Evolutionary conservation across 2,113 vertebrate genomes (phyloP), one percentile per base, ranked within the genome.

Genomic region (Nannobrachium achirus): DNA sequence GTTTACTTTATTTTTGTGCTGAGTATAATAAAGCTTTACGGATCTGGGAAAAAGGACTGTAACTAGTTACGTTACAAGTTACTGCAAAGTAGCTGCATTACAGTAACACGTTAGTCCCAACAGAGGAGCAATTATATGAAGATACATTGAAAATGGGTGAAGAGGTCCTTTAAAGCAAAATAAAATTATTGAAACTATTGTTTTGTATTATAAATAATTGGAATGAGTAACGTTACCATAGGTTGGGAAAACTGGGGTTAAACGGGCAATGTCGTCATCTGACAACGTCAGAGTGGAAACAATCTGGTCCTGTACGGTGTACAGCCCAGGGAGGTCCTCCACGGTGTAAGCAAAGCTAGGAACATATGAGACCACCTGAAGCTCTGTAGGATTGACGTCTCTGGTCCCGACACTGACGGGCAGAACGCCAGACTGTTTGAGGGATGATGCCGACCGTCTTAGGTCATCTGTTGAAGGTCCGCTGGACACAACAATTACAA

Each of bases 381-480:
- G 90, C 63, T 99, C 95, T 0, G 78, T 57, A 33, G 90, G 73
- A 59, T 94, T 92, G 0, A 95, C 93, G 0, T 95, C 94, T 39
- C 94, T 93, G 0, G 95, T 92, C 46, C 97, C 97, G 0, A 98
- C 96, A 78, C 94, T 95, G 0, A 98, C 94, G 10, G 96, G 92
- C 75, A 98, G 86, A 0, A 94, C 93, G 62, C 94, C 92, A 0
- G 91, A 93, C 0, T 80, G 82, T 88, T 98, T 98, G 55, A 98
- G 85, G 40, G 89, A 66, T 73, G 75, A 50, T 0, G 95, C 94
- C 68, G 94, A 86, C 19, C 72, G 86, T 41, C 71, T 75, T 66
- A 98, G 79, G 0, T 97, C 93, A 7, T 99, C 97, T 60, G 93
- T 91, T 1, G 96, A 95, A 11, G 81, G 82, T 52, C 95, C 95